These are phyloP conservation scores for Trisateles emortualis DNA, from an alignment of 2,888 invertebrate species.

Conservation along the genomic window DNA sequence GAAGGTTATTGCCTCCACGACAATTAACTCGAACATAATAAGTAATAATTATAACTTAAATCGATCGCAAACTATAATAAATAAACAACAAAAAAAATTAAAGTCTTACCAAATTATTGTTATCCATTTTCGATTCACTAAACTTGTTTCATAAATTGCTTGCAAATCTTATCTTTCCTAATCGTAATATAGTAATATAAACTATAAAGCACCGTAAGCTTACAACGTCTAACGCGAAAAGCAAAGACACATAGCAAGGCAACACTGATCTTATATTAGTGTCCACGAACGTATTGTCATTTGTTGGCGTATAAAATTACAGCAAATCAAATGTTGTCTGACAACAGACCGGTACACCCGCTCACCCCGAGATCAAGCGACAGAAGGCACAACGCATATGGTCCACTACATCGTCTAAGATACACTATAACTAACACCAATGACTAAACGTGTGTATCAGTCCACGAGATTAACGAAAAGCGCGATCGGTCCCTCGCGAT, in stretches of 20 bases:
- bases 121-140: slow-evolving; percentile 51
- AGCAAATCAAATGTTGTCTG: slow-evolving; percentile 63
- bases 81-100: slow-evolving; percentile 34
- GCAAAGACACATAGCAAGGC: slow-evolving; percentile 87
- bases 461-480: slow-evolving; percentile 63
- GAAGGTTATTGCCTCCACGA: slow-evolving; percentile 69
- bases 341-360: slow-evolving; percentile 57
- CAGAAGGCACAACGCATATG: slow-evolving; percentile 83
- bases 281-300: slow-evolving; percentile 70
- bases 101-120: slow-evolving; percentile 61
- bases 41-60: slow-evolving; percentile 28
- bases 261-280: slow-evolving; percentile 79
- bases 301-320: slow-evolving; percentile 65
- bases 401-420: slow-evolving; percentile 76
- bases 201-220: slow-evolving; percentile 81
- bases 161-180: slow-evolving; percentile 47
- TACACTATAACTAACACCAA: slow-evolving; percentile 74
- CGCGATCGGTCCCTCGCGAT: slow-evolving; percentile 59
- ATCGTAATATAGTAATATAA: slow-evolving; percentile 52
- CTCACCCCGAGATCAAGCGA: slow-evolving; percentile 64
- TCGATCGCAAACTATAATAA: slow-evolving; percentile 22
- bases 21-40: slow-evolving; percentile 49
- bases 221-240: slow-evolving; percentile 78
- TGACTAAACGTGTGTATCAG: slow-evolving; percentile 58
- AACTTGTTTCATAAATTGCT: slow-evolving; percentile 33